Percentiles rank a stretch among this genome's conserved stretches.
Evolutionary conservation across 37 sponge, comb jelly and placozoan species (phyloP).

Genomic region (Bolinopsis microptera): DNA sequence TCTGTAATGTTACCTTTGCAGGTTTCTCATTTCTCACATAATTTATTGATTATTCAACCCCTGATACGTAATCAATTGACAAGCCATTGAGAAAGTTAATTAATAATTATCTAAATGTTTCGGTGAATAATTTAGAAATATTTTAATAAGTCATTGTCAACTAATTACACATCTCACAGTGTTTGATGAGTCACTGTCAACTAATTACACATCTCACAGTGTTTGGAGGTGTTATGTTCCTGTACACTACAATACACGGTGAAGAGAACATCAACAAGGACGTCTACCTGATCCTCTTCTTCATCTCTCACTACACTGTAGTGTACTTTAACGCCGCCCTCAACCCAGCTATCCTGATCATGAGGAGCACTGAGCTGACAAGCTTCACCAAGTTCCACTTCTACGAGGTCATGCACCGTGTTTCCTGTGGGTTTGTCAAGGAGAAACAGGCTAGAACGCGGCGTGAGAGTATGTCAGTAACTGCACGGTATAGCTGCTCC

Average conservation of each 20-base stretch:
- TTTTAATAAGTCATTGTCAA: no score
- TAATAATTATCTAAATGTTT: no score
- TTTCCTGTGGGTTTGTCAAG: not conserved
- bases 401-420: not conserved
- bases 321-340: not conserved
- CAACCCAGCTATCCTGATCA: not conserved
- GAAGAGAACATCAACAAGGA: not conserved
- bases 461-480: not conserved
- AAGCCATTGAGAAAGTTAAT: no score
- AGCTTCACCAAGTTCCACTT: not conserved
- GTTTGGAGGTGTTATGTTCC: not conserved
- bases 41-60: no score
- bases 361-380: not conserved
- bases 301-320: constrained; percentile 18
- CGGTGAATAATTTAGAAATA: no score
- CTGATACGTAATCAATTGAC: no score
- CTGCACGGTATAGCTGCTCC: not conserved
- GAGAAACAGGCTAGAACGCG: not conserved
- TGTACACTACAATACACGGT: not conserved
- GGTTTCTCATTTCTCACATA: no score
- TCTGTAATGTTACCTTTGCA: constrained; percentile 5
- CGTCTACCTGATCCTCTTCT: not conserved
- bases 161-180: no score
- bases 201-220: no score
- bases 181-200: no score